Conservation (phyloP, 2,888 invertebrate species). For the Calephelis perditalis region DNA sequence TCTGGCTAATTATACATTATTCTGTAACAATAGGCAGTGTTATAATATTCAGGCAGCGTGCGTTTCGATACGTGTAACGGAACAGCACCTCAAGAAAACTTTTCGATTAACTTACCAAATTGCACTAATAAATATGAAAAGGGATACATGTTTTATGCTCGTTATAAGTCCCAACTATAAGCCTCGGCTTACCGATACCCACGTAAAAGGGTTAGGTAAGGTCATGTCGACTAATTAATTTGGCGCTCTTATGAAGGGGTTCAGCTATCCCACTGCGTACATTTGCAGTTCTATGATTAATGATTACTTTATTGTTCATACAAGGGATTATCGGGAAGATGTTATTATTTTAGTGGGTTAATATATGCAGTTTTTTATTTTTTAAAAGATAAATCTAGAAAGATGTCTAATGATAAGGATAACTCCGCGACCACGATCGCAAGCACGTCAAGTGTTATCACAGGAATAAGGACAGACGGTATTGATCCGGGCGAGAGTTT, state of each 20-base stretch:
- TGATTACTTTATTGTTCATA: conserved; percentile 2
- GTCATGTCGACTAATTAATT: conserved; percentile 36
- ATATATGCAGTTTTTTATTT: too few species aligned
- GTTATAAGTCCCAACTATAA: conserved; percentile 22
- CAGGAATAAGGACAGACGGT: too few species aligned
- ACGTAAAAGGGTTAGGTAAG: conserved; percentile 35
- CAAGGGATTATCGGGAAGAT: not conserved
- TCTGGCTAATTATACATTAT: too few species aligned
- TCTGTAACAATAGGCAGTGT: too few species aligned
- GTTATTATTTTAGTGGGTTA: not conserved
- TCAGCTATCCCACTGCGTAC: conserved; percentile 21
- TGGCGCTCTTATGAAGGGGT: conserved; percentile 30
- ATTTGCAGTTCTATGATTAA: conserved; percentile 9
- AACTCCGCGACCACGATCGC: too few species aligned
- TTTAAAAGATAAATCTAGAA: too few species aligned
- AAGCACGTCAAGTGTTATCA: too few species aligned
- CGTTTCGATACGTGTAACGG: too few species aligned
- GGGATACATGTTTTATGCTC: not conserved
- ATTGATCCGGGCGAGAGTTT: too few species aligned
- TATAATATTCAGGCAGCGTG: too few species aligned
- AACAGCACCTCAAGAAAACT: too few species aligned
- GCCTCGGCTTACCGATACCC: conserved; percentile 18
- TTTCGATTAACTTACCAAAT: not conserved
- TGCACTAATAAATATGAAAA: conserved; percentile 7
- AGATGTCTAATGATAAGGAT: too few species aligned